Evolutionary conservation across 2,113 vertebrate genomes (phyloP), one percentile per base, ranked within the genome.

Genomic region (Sminthopsis crassicaudata): DNA sequence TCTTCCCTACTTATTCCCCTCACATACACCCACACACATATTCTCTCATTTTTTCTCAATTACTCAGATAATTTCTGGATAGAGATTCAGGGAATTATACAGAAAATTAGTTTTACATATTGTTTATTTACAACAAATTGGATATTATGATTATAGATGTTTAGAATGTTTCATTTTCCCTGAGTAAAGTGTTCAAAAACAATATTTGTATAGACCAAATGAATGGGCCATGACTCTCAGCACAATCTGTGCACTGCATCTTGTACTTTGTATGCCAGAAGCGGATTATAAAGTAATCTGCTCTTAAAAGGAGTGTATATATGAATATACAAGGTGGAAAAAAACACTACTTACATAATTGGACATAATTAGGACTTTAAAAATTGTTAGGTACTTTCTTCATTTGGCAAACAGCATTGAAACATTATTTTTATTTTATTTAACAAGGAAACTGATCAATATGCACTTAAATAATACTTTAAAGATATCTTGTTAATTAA

Each of bases 361-460:
- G 42, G 54, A 91, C 94, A 46, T 95, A 91, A 53, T 94, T 90
- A 92, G 93, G n/a, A 93, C 50, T 89, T 93, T 90, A 95, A 90
- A 76, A 91, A 91, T 48, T 93, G 88, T 91, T 95, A 92, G 88
- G 24, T 89, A 93, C 24, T 30, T 95, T 76, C 60, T 76, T 95
- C 8, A 60, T 92, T 8, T 90, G 46, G 92, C 94, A 97, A 92
- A 89, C 90, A 60, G 96, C 93, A 93, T 92, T 89, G 50, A 12
- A 89, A 16, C 91, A 95, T 96, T 95, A 91, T 67, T 97, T 97
- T 97, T 94, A 94, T 57, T 96, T 96, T 93, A 53, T 91, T 90
- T 95, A 97, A 96, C 22, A 19, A 52, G 84, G 8, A 95, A 95
- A 97, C 26, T 94, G 54, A 94, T 92, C 46, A 93, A 84, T 89